Percentiles rank a stretch among this genome's conserved stretches.
Evolutionary conservation across 2,797 vertebrate genomes (phyloP).

Genomic region (Phoebastria nigripes): DNA sequence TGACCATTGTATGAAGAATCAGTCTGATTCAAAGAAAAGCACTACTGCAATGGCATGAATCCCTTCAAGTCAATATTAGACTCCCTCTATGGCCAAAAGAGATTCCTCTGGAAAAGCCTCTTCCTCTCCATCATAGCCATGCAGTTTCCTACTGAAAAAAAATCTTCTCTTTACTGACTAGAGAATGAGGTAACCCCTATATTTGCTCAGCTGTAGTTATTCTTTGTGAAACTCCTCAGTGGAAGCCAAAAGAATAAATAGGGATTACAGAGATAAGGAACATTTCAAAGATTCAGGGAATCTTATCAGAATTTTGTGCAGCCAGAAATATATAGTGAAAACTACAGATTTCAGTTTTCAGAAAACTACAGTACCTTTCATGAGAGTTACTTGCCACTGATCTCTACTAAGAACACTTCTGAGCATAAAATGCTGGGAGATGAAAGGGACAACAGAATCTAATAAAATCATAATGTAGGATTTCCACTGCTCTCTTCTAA

Average conservation of each 20-base stretch:
- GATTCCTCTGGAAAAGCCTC: not conserved
- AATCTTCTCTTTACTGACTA: too few species aligned
- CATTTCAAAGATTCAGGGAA: not conserved
- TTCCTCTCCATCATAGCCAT: not conserved
- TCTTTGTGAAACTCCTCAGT: not conserved
- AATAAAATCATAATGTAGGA: not conserved
- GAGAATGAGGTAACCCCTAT: not conserved
- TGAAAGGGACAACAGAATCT: not conserved
- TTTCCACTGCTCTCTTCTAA: slow-evolving; percentile 19
- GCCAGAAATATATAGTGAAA: not conserved
- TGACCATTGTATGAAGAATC: not conserved
- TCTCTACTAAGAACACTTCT: not conserved
- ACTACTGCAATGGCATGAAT: not conserved
- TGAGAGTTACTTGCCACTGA: not conserved
- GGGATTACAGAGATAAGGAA: not conserved
- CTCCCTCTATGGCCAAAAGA: not conserved
- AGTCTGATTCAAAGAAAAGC: not conserved
- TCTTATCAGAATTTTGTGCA: not conserved
- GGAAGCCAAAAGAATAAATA: not conserved
- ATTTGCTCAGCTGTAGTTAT: not conserved
- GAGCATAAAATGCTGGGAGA: not conserved
- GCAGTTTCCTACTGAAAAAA: not conserved
- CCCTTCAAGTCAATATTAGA: not conserved
- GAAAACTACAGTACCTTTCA: not conserved
- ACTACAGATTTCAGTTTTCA: not conserved